Conservation (phyloP, 1,140 invertebrate species). For the Euura saliciscinereae region DNA sequence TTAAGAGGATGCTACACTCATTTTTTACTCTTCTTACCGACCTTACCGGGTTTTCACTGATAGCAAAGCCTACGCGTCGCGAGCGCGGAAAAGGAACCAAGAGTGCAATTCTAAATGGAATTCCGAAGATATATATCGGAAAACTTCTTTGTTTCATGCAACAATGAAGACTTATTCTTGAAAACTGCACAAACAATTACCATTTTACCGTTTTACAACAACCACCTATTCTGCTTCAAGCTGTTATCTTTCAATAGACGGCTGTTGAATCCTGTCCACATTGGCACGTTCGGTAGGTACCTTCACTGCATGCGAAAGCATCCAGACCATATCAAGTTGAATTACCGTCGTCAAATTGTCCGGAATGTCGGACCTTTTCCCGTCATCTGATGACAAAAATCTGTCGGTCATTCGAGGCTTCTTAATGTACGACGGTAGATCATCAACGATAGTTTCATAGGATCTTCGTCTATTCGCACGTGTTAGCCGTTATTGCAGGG, state of each 20-base stretch:
- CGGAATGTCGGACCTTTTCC: background rate
- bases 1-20: no score
- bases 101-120: no score
- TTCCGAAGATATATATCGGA: no score
- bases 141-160: no score
- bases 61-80: no score
- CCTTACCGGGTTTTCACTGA: no score
- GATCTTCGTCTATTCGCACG: background rate
- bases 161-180: no score
- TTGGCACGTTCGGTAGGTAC: constrained; percentile 19
- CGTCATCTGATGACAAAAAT: background rate
- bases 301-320: constrained; percentile 20
- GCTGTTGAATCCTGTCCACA: constrained; percentile 27
- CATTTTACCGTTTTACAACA: no score
- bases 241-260: constrained; percentile 21
- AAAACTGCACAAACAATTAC: no score
- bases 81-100: no score
- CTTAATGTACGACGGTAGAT: background rate
- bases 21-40: no score
- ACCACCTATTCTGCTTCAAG: constrained; percentile 22
- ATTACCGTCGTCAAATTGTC: background rate
- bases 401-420: background rate
- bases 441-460: background rate
- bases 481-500: no score
- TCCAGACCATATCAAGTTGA: constrained; percentile 17